A percentile compares a stretch with the other conserved stretches of the same genome.
phyloP scores from a whole-genome alignment of 2,888 invertebrate genomes.

The Coelopa pilipes region DNA sequence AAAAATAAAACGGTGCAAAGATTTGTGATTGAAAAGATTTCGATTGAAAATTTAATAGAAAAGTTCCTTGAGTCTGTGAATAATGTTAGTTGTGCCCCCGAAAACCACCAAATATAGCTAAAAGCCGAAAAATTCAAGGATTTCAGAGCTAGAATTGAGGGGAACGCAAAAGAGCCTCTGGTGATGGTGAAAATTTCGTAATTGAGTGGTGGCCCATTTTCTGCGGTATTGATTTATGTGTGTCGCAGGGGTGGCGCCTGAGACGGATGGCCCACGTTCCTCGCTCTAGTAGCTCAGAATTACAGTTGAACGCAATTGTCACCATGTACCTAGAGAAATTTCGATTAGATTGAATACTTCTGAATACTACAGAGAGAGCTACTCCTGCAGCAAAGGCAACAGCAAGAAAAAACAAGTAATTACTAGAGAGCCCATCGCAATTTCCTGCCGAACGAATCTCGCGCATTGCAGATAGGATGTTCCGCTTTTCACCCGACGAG shows the following conservation, averaged over 20 bases:
- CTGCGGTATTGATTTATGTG: slow-evolving; percentile 30
- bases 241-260: not conserved
- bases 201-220: slow-evolving; percentile 27
- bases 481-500: too few relatives aligned
- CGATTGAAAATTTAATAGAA: not conserved
- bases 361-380: not conserved
- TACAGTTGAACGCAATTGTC: too few relatives aligned
- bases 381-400: too few relatives aligned
- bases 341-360: not conserved
- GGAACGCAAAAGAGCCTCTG: not conserved
- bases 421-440: too few relatives aligned
- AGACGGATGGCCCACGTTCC: not conserved
- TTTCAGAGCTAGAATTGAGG: not conserved
- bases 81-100: not conserved
- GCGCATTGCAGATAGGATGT: too few relatives aligned
- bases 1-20: not conserved
- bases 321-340: not conserved
- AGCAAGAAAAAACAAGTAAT: too few relatives aligned
- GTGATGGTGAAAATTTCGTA: slow-evolving; percentile 29
- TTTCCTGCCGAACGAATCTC: too few relatives aligned
- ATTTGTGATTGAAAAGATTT: not conserved
- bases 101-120: not conserved
- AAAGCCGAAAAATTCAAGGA: slow-evolving; percentile 6
- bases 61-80: not conserved
- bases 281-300: too few relatives aligned